Base-by-base conservation (phyloP, 2,113 vertebrate genomes). In the Zingel zingel region DNA sequence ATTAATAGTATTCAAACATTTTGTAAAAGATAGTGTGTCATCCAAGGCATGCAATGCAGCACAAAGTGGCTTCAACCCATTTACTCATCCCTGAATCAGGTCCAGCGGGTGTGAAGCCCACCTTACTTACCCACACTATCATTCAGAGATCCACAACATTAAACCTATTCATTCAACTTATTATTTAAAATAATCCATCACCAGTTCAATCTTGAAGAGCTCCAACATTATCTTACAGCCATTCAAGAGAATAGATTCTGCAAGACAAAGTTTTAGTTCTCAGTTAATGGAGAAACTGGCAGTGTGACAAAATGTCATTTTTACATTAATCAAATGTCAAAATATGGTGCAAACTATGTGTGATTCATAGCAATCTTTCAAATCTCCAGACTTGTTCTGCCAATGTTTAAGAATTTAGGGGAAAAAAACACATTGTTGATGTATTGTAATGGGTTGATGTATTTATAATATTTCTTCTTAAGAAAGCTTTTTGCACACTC, bases 301-400 rank as follows among this genome's bases (percentile, higher is more conserved):
- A 47, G 47, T n/a, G 2, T 68, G 62, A 69, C 62, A 39, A 83
- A 67, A 85, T 76, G 69, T 62, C 62, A 58, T 73, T 64, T 79
- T 79, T 64, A 56, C 57, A 74, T 77, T 59, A 45, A 69, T 74
- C 36, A 83, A 73, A 79, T 64, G 76, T 77, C 83, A 77, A 67
- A 63, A 63, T 70, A 63, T 74, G 39, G 16, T 6, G 25, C 19
- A 50, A 63, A 53, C 16, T 18, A 19, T 47, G 68, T 39, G 8
- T 43, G 14, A 82, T 68, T 78, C 48, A 54, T 5, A 77, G 56
- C 13, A 48, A n/a, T 50, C 6, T 14, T 39, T 30, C 21, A 70
- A 36, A 19, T 15, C n/a, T 13, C 4, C 12, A 50, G 12, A 71
- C 51, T 59, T 33, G 8, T 50, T 58, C 36, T 18, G 11, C 18